These are phyloP conservation scores for Rhynchopsitta pachyrhyncha DNA, from an alignment of 2,113 vertebrate species.

Conservation along the genomic window DNA sequence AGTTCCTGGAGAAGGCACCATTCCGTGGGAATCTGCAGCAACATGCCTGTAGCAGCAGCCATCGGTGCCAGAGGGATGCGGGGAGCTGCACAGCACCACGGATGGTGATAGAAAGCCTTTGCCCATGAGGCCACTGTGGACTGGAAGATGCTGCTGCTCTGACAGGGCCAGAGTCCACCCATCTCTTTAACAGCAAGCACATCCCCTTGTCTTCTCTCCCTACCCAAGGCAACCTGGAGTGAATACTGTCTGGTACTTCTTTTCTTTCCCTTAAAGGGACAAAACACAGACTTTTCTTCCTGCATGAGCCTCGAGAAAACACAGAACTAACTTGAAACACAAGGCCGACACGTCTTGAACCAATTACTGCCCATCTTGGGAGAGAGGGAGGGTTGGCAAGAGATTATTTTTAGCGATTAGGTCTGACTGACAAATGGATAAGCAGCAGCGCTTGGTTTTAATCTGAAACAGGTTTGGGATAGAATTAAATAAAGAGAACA, in stretches of 20 bases:
- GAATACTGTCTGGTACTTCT: background rate
- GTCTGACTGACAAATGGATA: conserved; percentile 63
- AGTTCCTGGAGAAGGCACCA: background rate
- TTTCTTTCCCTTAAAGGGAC: conserved; percentile 41
- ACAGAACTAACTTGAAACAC: conserved; percentile 58
- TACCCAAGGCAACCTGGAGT: background rate
- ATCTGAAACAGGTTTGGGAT: conserved; percentile 48
- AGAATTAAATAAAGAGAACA: background rate
- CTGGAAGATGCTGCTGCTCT: background rate
- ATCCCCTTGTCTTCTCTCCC: background rate
- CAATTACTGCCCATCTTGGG: conserved; percentile 63
- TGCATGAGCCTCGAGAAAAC: conserved; percentile 16
- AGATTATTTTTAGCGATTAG: conserved; percentile 63
- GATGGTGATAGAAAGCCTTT: background rate
- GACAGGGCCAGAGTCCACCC: conserved; percentile 39
- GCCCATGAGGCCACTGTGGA: background rate
- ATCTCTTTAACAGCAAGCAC: conserved; percentile 11
- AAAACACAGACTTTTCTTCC: conserved; percentile 30
- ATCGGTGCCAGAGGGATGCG: background rate
- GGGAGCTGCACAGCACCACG: accelerated
- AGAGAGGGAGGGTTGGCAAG: conserved; percentile 12
- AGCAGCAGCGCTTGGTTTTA: conserved; percentile 11
- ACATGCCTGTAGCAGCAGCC: background rate
- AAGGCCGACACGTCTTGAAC: conserved; percentile 67
- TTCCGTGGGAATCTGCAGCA: background rate